Conservation (phyloP, 2,113 vertebrate species). For the Alectura lathami region DNA sequence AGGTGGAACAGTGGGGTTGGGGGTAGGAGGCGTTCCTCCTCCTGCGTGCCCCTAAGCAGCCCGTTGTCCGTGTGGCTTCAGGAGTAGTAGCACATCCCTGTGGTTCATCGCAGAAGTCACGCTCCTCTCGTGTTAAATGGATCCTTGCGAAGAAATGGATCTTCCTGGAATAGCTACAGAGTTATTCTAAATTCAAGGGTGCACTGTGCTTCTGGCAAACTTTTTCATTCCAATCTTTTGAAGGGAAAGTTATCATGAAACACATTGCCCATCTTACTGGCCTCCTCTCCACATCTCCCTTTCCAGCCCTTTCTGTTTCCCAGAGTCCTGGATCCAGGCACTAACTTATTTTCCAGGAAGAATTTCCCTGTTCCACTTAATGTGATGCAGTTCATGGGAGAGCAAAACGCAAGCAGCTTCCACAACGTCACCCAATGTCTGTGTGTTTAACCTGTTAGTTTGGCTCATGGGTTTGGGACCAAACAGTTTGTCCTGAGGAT, state of each 20-base stretch:
- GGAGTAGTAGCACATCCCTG: not conserved
- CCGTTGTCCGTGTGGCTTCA: not conserved
- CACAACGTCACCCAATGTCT: fast-evolving
- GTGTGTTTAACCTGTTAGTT: not conserved
- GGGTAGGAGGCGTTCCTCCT: not conserved
- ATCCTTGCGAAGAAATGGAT: not conserved
- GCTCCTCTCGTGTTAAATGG: not conserved
- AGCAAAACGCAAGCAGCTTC: not conserved
- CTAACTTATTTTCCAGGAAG: not conserved
- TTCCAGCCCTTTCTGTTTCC: not conserved
- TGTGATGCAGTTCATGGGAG: not conserved
- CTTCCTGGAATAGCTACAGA: not conserved
- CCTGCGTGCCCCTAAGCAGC: fast-evolving
- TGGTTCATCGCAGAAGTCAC: not conserved
- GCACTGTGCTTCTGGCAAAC: not conserved
- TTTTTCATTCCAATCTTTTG: not conserved
- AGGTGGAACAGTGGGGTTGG: not conserved
- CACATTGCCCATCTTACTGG: fast-evolving
- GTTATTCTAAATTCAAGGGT: too few species aligned
- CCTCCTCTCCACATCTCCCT: not conserved
- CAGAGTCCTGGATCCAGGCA: not conserved
- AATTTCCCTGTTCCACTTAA: not conserved
- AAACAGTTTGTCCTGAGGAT: not conserved
- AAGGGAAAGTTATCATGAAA: not conserved
- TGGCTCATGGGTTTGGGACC: not conserved